Evolutionary conservation across 1,140 invertebrate genomes (phyloP).

Genomic region (Bombus impatiens): DNA sequence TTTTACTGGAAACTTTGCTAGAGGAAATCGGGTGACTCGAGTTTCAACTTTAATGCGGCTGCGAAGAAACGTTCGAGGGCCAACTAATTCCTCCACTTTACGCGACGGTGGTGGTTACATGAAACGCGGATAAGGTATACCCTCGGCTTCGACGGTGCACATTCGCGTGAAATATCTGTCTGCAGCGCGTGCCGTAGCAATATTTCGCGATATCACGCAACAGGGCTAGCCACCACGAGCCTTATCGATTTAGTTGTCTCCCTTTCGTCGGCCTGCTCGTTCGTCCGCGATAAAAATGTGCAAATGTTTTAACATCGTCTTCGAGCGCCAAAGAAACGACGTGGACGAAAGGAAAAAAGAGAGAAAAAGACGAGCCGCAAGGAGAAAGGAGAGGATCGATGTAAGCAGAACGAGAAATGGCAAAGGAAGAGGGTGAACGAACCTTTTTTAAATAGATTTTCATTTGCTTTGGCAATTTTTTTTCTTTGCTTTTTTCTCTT

Average conservation of each 20-base stretch:
- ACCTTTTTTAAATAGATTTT: neutral
- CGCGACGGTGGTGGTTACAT: neutral
- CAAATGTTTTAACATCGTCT: constrained; percentile 1
- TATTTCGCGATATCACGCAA: constrained; percentile 43
- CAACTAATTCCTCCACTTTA: constrained; percentile 1
- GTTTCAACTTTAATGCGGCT: neutral
- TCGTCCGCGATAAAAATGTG: constrained; percentile 2
- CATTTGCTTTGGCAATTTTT: neutral
- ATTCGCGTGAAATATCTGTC: constrained; percentile 45
- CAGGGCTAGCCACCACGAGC: neutral
- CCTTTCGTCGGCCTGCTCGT: neutral
- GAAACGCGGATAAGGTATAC: neutral
- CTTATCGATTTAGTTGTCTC: constrained; percentile 34
- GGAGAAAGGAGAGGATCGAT: neutral
- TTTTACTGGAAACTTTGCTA: too few relatives aligned
- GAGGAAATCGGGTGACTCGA: too few relatives aligned
- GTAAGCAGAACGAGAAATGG: neutral
- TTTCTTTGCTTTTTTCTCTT: neutral
- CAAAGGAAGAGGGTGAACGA: neutral
- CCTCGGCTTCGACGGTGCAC: neutral
- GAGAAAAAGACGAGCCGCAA: neutral
- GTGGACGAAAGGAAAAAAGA: neutral
- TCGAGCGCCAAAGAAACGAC: neutral
- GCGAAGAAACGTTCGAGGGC: neutral
- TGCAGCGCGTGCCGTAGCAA: neutral